These are phyloP conservation scores for Pygoscelis antarcticus DNA, from an alignment of 2,113 vertebrate species.

Conservation along the genomic window DNA sequence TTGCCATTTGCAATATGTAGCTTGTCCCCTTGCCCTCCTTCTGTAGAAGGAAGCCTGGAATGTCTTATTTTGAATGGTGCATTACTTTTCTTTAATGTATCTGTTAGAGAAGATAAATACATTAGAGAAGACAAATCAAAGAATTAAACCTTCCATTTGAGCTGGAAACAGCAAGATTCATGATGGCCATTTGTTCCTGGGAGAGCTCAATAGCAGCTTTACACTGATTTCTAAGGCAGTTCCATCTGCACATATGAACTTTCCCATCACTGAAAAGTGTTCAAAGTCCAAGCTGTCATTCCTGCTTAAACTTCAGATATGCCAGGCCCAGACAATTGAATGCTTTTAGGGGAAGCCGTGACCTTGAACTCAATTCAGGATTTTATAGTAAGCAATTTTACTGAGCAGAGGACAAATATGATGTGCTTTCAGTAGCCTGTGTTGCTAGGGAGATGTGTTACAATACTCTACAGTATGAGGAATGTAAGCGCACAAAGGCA, in stretches of 20 bases:
- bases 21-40: not conserved
- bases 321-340: not conserved
- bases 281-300: not conserved
- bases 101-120: not conserved
- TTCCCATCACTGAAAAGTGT: not conserved
- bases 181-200: not conserved
- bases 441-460: not conserved
- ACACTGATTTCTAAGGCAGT: not conserved
- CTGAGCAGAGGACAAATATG: not conserved
- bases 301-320: not conserved
- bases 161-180: not conserved
- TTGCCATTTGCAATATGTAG: not conserved
- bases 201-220: not conserved
- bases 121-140: not conserved
- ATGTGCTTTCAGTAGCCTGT: not conserved
- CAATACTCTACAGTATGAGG: not conserved
- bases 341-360: not conserved
- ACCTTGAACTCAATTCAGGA: slow-evolving; percentile 12
- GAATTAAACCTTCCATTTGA: not conserved
- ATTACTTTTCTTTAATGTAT: not conserved
- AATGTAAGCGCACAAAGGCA: not conserved
- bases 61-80: not conserved
- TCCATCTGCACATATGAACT: not conserved
- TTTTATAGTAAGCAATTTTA: slow-evolving; percentile 3
- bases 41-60: not conserved